phyloP scores from a whole-genome alignment of 2,888 invertebrate species.

The Anoncus sp. region DNA sequence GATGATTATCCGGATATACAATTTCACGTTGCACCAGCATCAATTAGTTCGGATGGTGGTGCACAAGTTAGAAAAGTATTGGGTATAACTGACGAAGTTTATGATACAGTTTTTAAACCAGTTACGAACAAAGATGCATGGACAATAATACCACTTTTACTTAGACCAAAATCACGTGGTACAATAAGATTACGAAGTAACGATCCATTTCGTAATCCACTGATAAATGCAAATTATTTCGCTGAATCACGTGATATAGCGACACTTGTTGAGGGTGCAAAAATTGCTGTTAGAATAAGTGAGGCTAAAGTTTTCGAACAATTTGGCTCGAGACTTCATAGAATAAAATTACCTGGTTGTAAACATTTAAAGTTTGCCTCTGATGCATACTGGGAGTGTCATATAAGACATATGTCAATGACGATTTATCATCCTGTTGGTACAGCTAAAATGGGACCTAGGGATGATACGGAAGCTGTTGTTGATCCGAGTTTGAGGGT shows the following conservation, averaged over 20 bases:
- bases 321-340: constrained; percentile 91
- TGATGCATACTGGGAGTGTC: constrained; percentile 94
- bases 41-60: constrained; percentile 92
- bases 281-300: constrained; percentile 89
- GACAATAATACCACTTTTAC: constrained; percentile 93
- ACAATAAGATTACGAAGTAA: constrained; percentile 90
- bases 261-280: constrained; percentile 93
- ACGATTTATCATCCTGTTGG: constrained; percentile 96
- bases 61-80: constrained; percentile 90
- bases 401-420: constrained; percentile 94
- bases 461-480: constrained; percentile 91
- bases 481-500: constrained; percentile 92
- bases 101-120: constrained; percentile 91
- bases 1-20: constrained; percentile 95
- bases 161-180: constrained; percentile 92
- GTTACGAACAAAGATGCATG: constrained; percentile 92
- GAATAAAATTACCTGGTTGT: constrained; percentile 91
- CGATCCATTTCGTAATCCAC: constrained; percentile 94
- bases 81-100: constrained; percentile 91
- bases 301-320: constrained; percentile 91
- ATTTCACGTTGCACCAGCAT: constrained; percentile 96
- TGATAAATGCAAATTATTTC: constrained; percentile 97
- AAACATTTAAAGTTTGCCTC: constrained; percentile 89
- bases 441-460: constrained; percentile 94
- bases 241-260: constrained; percentile 91